A percentile compares a stretch with the other conserved stretches of the same genome.
phyloP scores from a whole-genome alignment of 2,797 vertebrate species.

The Halcyon smyrnensis region DNA sequence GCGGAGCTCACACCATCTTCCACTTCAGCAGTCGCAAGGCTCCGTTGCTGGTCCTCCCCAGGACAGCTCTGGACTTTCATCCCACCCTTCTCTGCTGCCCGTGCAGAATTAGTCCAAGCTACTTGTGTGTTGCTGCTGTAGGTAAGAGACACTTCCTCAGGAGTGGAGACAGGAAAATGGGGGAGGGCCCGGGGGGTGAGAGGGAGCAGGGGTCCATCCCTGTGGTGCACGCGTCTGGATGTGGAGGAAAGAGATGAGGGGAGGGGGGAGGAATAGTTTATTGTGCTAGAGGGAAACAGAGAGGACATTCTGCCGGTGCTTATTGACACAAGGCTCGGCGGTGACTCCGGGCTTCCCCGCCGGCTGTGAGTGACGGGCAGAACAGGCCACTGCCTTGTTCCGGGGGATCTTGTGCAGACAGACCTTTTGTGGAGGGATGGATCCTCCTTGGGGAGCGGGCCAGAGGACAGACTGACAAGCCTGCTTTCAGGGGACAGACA shows the following conservation, averaged over 20 bases:
- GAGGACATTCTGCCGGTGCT: slow-evolving; percentile 60
- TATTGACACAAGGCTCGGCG: slow-evolving; percentile 62
- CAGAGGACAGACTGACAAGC: not conserved
- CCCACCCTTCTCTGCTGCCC: not conserved
- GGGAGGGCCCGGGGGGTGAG: not conserved
- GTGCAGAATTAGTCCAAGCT: not conserved
- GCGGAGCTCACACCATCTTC: not conserved
- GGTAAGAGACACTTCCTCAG: slow-evolving; percentile 13
- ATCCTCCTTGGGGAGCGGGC: not conserved
- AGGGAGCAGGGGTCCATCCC: slow-evolving; percentile 30
- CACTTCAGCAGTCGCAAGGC: not conserved
- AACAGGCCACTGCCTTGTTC: slow-evolving; percentile 38
- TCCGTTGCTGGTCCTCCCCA: not conserved
- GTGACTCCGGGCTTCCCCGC: slow-evolving; percentile 3
- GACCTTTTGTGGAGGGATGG: slow-evolving; percentile 3
- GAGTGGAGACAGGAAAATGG: slow-evolving; percentile 30
- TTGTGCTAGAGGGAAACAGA: slow-evolving; percentile 60
- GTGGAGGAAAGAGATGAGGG: not conserved
- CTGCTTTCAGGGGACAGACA: not conserved
- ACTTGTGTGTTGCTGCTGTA: not conserved
- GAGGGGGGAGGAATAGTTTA: slow-evolving; percentile 47
- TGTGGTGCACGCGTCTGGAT: not conserved
- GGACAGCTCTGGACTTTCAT: not conserved
- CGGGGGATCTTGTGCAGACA: not conserved
- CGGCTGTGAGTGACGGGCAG: not conserved